Conservation (phyloP, 2,113 vertebrate genomes). For the Antechinus stuartii region DNA sequence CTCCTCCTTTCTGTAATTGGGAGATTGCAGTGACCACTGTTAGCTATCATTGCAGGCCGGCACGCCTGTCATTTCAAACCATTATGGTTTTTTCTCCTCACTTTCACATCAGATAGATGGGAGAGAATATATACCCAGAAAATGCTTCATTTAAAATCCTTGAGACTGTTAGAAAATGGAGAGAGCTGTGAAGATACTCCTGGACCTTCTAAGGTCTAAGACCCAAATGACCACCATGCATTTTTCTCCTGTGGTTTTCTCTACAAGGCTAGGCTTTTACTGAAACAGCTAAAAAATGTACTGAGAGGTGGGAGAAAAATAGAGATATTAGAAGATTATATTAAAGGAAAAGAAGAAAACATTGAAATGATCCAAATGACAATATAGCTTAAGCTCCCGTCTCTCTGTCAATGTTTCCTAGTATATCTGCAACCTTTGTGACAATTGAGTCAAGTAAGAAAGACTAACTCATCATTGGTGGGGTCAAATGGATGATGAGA, state of each 20-base stretch:
- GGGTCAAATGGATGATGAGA: background rate
- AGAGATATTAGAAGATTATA: background rate
- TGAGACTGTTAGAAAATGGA: conserved; percentile 20
- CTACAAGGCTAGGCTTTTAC: conserved; percentile 22
- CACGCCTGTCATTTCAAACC: background rate
- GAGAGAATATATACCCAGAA: conserved; percentile 54
- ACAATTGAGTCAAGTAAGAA: background rate
- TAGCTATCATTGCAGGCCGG: background rate
- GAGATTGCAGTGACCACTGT: background rate
- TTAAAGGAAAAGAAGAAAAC: conserved; percentile 14
- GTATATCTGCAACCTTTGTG: conserved; percentile 6
- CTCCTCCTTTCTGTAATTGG: background rate
- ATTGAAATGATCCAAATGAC: background rate
- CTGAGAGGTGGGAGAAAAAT: conserved; percentile 18
- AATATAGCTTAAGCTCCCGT: background rate
- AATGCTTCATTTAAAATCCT: conserved; percentile 31
- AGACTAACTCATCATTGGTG: background rate
- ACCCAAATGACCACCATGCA: conserved; percentile 4
- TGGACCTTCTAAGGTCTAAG: conserved; percentile 57
- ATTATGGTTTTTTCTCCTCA: conserved; percentile 63
- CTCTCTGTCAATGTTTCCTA: conserved; percentile 46
- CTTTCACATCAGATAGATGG: conserved; percentile 55
- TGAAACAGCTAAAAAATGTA: conserved; percentile 59
- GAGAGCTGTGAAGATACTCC: conserved; percentile 48
- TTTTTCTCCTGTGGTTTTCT: conserved; percentile 34